These are phyloP conservation scores for Pentalonia nigronervosa DNA, from an alignment of 1,140 invertebrate species.

Conservation along the genomic window DNA sequence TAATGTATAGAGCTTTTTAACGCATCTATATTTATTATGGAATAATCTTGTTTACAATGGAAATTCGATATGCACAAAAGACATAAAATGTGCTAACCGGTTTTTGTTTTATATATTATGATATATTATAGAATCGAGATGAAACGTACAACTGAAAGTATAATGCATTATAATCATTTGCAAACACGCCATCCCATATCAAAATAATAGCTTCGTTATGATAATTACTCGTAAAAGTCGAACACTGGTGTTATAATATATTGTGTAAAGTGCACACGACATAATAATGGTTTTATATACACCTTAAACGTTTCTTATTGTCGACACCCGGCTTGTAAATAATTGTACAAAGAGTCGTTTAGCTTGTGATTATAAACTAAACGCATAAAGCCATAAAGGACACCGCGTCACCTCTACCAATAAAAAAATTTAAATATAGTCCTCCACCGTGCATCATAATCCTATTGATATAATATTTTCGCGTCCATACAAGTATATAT, in stretches of 20 bases:
- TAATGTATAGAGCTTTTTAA: neutral
- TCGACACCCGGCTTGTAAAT: neutral
- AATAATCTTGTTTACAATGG: constrained; percentile 8
- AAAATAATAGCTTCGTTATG: constrained; percentile 23
- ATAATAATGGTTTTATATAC: neutral
- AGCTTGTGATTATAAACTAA: neutral
- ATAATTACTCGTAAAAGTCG: neutral
- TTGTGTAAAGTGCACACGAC: neutral
- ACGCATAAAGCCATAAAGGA: neutral
- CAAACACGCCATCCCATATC: neutral
- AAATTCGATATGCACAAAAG: constrained; percentile 1
- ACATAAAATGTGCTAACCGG: neutral
- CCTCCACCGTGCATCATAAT: neutral
- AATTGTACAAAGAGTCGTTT: neutral
- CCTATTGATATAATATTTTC: neutral
- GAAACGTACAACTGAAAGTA: neutral
- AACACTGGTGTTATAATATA: neutral
- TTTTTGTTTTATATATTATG: neutral
- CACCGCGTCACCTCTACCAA: neutral
- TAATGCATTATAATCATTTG: constrained; percentile 6
- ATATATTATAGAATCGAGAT: neutral
- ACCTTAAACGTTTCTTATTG: neutral
- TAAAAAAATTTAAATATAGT: neutral
- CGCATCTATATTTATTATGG: neutral
- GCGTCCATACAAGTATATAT: neutral